A percentile compares a stretch with the other conserved stretches of the same genome.
phyloP scores from a whole-genome alignment of 2,113 vertebrate genomes.

The Ammodytes marinus region DNA sequence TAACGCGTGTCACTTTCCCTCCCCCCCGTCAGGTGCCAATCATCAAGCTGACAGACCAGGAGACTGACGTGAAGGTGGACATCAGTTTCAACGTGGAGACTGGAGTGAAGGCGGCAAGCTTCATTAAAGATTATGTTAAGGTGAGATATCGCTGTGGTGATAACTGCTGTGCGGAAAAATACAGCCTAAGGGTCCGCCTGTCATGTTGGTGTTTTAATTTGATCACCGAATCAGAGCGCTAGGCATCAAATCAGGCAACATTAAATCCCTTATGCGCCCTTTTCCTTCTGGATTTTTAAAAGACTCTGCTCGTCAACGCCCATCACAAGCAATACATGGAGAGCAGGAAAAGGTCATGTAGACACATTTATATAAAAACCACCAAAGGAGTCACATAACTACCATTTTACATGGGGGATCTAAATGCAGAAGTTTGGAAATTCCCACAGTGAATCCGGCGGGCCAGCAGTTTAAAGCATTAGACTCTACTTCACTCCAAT shows the following conservation, averaged over 20 bases:
- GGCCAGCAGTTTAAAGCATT: conserved; percentile 48
- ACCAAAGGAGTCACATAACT: conserved; percentile 59
- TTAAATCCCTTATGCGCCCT: neutral
- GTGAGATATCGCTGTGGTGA: conserved; percentile 70
- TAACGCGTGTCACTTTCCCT: neutral
- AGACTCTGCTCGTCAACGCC: no score
- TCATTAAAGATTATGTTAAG: conserved; percentile 98
- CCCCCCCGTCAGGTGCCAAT: conserved; percentile 91
- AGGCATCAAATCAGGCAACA: neutral
- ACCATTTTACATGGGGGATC: conserved; percentile 46
- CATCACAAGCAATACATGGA: neutral
- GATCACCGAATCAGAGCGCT: neutral
- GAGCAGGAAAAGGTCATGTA: conserved; percentile 31
- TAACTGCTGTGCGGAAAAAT: neutral
- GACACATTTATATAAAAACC: conserved; percentile 40
- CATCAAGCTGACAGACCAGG: conserved; percentile 98
- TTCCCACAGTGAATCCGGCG: conserved; percentile 49
- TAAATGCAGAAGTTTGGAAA: conserved; percentile 66
- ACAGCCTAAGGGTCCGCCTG: no score
- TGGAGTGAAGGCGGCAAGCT: conserved; percentile 95
- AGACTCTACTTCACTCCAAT: conserved; percentile 42
- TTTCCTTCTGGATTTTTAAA: neutral
- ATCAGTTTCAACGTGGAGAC: conserved; percentile 99
- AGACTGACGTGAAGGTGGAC: conserved; percentile 98
- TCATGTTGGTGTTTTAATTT: neutral